These are phyloP conservation scores for Hydractinia symbiolongicarpus DNA, from an alignment of 30 jellyfish, hydroid and myxozoan species.

Conservation along the genomic window DNA sequence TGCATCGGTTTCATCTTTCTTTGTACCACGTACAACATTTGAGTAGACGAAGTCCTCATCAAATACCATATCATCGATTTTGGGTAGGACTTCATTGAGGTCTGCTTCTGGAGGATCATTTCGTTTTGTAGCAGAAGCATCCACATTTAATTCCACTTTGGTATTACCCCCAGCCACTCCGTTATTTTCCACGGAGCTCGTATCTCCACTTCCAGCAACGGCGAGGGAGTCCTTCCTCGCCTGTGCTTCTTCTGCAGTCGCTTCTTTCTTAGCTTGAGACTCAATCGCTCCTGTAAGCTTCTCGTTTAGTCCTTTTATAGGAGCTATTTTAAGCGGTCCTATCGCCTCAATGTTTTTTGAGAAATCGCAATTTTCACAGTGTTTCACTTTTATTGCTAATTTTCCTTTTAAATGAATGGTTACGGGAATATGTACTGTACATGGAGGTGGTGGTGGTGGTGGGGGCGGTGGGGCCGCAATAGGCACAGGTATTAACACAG, in stretches of 20 bases:
- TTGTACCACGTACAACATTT: slow-evolving; percentile 9
- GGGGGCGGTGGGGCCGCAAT: slow-evolving; percentile 96
- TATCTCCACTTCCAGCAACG: too few species aligned
- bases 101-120: slow-evolving; percentile 1
- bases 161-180: background rate
- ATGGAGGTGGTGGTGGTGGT: slow-evolving; percentile 97
- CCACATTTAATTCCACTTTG: background rate
- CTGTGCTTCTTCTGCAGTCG: background rate
- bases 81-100: slow-evolving; percentile 13
- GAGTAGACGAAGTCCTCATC: background rate
- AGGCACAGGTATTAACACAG: slow-evolving; percentile 65
- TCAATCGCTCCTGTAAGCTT: slow-evolving; percentile 13
- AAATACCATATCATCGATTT: slow-evolving; percentile 4
- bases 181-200: background rate
- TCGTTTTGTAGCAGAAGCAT: slow-evolving; percentile 14
- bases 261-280: slow-evolving; percentile 8
- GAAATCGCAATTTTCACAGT: slow-evolving; percentile 79
- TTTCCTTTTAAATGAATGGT: slow-evolving; percentile 94
- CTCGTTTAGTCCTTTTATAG: slow-evolving; percentile 10
- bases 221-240: background rate
- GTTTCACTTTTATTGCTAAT: slow-evolving; percentile 85
- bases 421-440: slow-evolving; percentile 94
- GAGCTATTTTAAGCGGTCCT: slow-evolving; percentile 73
- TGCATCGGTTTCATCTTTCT: slow-evolving; percentile 17
- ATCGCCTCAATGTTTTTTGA: slow-evolving; percentile 82